Conservation (phyloP, 2,113 vertebrate species). For the Dromaius novaehollandiae region DNA sequence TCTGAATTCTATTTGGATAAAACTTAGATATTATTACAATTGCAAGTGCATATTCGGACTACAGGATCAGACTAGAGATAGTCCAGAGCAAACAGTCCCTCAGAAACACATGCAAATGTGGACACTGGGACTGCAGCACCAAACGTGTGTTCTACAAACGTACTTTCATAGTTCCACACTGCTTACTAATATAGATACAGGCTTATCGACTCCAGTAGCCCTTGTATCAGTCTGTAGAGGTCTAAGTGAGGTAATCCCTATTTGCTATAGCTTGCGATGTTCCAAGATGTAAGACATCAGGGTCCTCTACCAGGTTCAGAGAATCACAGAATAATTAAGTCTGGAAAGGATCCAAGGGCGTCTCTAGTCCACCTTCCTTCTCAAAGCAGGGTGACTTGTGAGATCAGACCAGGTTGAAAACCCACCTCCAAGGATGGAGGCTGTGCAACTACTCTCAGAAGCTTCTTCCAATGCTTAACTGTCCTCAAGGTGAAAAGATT, state of each 20-base stretch:
- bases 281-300: background rate
- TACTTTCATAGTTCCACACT: background rate
- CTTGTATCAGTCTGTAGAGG: background rate
- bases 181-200: background rate
- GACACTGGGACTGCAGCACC: too few relatives aligned
- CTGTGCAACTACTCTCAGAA: too few relatives aligned
- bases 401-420: too few relatives aligned
- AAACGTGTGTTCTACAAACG: too few relatives aligned
- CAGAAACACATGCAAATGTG: too few relatives aligned
- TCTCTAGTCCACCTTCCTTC: too few relatives aligned
- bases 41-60: background rate
- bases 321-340: background rate
- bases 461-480: too few relatives aligned
- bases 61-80: background rate
- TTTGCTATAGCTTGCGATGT: background rate
- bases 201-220: accelerated
- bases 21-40: background rate
- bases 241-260: background rate
- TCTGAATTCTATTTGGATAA: background rate
- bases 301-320: background rate
- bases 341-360: background rate
- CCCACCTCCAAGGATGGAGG: too few relatives aligned
- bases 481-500: too few relatives aligned
- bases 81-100: background rate
- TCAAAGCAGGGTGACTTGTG: too few relatives aligned